Evolutionary conservation across 2,113 vertebrate species (phyloP).

Genomic region (Bostrychus sinensis): DNA sequence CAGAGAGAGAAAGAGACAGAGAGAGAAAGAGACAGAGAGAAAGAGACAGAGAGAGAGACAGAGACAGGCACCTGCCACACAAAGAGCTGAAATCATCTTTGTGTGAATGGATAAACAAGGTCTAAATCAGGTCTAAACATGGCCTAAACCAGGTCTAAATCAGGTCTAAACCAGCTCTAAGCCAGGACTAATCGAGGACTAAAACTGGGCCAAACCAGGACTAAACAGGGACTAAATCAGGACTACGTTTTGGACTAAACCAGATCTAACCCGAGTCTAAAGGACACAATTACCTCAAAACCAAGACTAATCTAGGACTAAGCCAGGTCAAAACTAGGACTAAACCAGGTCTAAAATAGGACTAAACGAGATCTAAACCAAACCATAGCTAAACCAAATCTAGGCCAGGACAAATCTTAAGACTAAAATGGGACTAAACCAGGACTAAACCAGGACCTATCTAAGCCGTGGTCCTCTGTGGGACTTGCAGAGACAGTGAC

Average conservation of each 20-base stretch:
- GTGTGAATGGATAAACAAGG: too few species aligned
- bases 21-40: too few species aligned
- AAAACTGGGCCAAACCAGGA: not conserved
- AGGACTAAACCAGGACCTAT: not conserved
- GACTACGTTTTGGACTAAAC: too few species aligned
- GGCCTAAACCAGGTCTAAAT: not conserved
- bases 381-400: not conserved
- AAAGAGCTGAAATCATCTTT: too few species aligned
- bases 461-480: conserved; percentile 39
- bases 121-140: not conserved
- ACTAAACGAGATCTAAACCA: too few species aligned
- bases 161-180: not conserved
- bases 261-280: too few species aligned
- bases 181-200: not conserved
- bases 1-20: too few species aligned
- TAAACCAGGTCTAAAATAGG: too few species aligned
- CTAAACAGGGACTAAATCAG: not conserved
- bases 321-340: not conserved
- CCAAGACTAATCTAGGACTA: not conserved
- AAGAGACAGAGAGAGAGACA: too few species aligned
- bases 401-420: not conserved
- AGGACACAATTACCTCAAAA: too few species aligned
- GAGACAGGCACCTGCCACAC: too few species aligned
- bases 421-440: not conserved
- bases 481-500: conserved; percentile 65